Evolutionary conservation across 2,113 vertebrate species (phyloP).

Genomic region (Heliornis fulica): DNA sequence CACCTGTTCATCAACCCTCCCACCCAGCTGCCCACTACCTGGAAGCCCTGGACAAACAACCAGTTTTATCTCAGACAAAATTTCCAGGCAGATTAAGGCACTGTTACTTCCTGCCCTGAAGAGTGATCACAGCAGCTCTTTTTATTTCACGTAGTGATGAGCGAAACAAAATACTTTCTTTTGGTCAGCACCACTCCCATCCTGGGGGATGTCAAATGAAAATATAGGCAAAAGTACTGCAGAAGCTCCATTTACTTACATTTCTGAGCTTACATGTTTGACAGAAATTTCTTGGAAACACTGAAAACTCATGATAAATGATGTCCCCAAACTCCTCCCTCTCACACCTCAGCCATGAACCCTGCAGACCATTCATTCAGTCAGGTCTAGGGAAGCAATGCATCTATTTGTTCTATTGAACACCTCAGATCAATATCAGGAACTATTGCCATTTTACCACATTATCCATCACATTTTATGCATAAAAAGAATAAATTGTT

Average conservation of each 20-base stretch:
- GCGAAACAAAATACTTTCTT: background rate
- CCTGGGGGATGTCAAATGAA: background rate
- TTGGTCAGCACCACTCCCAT: background rate
- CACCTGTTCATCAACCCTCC: background rate
- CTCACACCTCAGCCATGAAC: background rate
- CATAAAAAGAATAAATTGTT: background rate
- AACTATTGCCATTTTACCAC: background rate
- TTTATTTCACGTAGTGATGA: fast-evolving
- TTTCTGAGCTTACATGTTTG: background rate
- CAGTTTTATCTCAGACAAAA: background rate
- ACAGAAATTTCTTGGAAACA: background rate
- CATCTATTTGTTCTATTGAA: too few species aligned
- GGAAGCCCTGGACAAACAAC: background rate
- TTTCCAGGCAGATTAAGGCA: background rate
- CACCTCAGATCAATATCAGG: too few species aligned
- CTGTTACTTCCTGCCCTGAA: fast-evolving
- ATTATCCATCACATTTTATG: background rate
- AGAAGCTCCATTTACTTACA: background rate
- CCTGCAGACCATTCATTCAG: background rate
- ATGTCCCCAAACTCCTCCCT: background rate
- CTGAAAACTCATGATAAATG: background rate
- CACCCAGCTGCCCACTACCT: background rate
- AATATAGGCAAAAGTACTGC: background rate
- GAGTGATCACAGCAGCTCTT: background rate
- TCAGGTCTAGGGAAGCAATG: background rate